Evolutionary conservation across 2,113 vertebrate genomes (phyloP), one percentile per base, ranked within the genome.

Genomic region (Fregata magnificens): DNA sequence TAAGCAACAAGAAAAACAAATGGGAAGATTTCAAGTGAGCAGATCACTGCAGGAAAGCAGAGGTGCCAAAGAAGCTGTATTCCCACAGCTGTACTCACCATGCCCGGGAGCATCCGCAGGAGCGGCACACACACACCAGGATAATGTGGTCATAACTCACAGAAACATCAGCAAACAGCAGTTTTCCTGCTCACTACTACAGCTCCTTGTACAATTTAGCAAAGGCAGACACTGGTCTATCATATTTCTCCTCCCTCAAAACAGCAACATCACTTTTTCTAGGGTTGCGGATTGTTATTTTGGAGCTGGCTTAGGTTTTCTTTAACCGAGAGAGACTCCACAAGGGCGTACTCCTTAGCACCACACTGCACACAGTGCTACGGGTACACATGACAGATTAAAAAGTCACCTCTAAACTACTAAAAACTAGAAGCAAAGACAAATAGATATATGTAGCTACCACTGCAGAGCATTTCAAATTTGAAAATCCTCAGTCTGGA

Each of bases 71-170:
- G 62, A 17, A 87, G 36, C 42, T 74, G 45, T 22, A 52, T 87
- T 86, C 74, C 87, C 71, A 40, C 42, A 65, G 74, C 47, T 8
- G n/a, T 38, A 29, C 62, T 81, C 2, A 1, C 71, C 74, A 56
- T 80, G 84, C 65, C 72, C 2, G 0, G 49, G 34, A 88, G 55
- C 65, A 58, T 10, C 65, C 0, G 0, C 32, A 53, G 15, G 29
- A 81, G 85, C n/a, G 4, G 71, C 79, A 72, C 26, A 13, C 7
- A 6, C 14, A 1, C 80, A 62, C 45, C 42, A 16, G 44, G 34
- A 79, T 70, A 94, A 93, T 29, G 55, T 44, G 74, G 31, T 66
- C 29, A 0, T 91, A 97, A 80, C 77, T 96, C 95, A 93, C 40
- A 70, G 32, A n/a, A 32, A 45, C 76, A 85, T 24, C 67, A 95